These are phyloP conservation scores for Carassius auratus DNA, from an alignment of 2,113 vertebrate genomes.

Conservation along the genomic window DNA sequence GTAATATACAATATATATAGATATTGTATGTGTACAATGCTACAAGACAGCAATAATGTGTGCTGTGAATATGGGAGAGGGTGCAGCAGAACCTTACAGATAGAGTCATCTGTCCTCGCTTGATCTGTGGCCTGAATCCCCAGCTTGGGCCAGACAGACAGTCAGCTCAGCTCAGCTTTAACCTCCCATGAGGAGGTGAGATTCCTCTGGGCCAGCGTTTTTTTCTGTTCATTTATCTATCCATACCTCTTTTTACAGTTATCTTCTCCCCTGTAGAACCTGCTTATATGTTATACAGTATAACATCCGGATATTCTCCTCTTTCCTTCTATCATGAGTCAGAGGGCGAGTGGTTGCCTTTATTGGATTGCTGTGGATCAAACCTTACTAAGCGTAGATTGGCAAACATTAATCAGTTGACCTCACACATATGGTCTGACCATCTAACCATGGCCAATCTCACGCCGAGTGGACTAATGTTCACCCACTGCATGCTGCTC, in stretches of 20 bases:
- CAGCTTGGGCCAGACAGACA: constrained; percentile 25
- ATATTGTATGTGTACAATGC: too few species aligned
- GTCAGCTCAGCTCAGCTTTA: constrained; percentile 38
- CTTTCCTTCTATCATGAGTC: not conserved
- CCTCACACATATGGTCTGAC: constrained; percentile 34
- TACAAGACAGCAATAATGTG: not conserved
- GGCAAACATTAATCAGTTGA: constrained; percentile 27
- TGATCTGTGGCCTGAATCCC: constrained; percentile 19
- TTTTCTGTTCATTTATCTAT: constrained; percentile 13
- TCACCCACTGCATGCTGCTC: constrained; percentile 24
- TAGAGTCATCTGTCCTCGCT: not conserved
- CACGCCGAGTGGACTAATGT: constrained; percentile 36
- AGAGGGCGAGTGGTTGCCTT: not conserved
- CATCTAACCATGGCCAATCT: constrained; percentile 33
- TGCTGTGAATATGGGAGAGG: not conserved
- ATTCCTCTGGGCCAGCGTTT: not conserved
- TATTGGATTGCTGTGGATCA: constrained; percentile 54
- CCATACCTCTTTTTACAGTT: not conserved
- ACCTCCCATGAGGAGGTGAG: constrained; percentile 13
- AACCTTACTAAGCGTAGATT: constrained; percentile 29
- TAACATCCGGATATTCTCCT: not conserved
- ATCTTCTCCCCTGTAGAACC: not conserved
- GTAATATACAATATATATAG: not conserved
- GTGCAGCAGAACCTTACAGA: not conserved
- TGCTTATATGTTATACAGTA: not conserved